Conservation (phyloP, 2,113 vertebrate genomes). For the Pelecanoides urinatrix region DNA sequence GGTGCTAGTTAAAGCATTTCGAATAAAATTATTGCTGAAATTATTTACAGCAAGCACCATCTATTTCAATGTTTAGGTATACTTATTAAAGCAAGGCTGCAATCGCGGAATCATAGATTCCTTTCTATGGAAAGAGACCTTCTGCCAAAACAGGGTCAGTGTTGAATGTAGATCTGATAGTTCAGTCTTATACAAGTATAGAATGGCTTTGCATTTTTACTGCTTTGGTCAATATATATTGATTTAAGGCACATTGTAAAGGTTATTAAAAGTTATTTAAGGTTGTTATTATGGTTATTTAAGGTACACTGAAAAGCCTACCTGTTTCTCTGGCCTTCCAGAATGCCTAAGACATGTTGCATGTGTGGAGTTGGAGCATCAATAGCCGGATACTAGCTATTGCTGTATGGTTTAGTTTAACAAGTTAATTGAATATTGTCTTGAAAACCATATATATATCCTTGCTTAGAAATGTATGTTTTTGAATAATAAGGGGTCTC, state of each 20-base stretch:
- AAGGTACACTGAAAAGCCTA: background rate
- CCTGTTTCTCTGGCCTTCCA: background rate
- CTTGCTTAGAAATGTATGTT: background rate
- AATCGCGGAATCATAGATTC: background rate
- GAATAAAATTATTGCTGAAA: background rate
- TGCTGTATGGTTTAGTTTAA: background rate
- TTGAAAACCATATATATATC: background rate
- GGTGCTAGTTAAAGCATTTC: background rate
- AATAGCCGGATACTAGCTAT: background rate
- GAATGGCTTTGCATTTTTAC: background rate
- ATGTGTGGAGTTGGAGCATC: background rate
- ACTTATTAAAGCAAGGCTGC: background rate
- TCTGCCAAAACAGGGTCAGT: background rate
- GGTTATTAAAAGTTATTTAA: background rate
- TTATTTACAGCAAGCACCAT: background rate
- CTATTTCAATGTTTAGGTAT: background rate
- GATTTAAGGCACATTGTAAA: background rate
- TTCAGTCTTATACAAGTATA: background rate
- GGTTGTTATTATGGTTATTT: background rate
- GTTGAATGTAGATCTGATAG: background rate
- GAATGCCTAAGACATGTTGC: background rate
- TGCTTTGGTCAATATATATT: background rate
- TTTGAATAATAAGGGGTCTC: background rate
- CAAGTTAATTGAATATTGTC: background rate
- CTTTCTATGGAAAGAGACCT: background rate